Evolutionary conservation across 2,888 invertebrate species (phyloP), one percentile per base, ranked within the genome.

Genomic region (Scrobipalpa costella): DNA sequence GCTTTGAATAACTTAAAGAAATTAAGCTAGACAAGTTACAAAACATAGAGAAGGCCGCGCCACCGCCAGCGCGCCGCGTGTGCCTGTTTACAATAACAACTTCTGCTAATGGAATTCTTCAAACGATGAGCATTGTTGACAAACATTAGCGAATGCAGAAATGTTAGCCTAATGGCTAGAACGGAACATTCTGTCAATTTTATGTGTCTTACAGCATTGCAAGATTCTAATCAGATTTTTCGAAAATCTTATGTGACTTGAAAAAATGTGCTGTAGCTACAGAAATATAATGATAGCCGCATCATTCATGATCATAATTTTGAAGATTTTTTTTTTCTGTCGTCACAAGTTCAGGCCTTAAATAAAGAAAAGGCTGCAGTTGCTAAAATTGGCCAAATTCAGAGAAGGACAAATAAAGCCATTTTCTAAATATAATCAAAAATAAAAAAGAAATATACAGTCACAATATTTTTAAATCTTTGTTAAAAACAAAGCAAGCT

Each of bases 1-100:
- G 65, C 40, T 69, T 70, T 72, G 70, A 63, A 34, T 63, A 62
- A 55, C 38, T 15, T 11, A 9, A 2, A 36, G 49, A 7, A 7
- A 11, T 13, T 21, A 19, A 11, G 34, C 13, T 47, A 38, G 49
- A 15, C n/a, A 9, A 33, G 49, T 60, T 60, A 49, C 49, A 60
- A 60, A 59, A 60, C 9, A 33, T 60, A 47, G 52, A 61, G 36
- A 19, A 15, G 19, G n/a, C 38, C 33, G 33, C 58, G 38, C 52
- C 33, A 40, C 6, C 8, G 36, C 9, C 9, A 36, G 19, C 44
- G 57, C 58, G 15, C 66, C 76, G 77, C 79, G 77, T 78, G 77
- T 74, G 68, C 38, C 79, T 85, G 84, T 85, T 85, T 84, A 85
- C 81, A 76, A 78, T 68, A 77, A 77, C 74, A 78, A 70, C 65